Evolutionary conservation across 2,888 invertebrate species (phyloP).

Genomic region (Napeogenes sylphis): DNA sequence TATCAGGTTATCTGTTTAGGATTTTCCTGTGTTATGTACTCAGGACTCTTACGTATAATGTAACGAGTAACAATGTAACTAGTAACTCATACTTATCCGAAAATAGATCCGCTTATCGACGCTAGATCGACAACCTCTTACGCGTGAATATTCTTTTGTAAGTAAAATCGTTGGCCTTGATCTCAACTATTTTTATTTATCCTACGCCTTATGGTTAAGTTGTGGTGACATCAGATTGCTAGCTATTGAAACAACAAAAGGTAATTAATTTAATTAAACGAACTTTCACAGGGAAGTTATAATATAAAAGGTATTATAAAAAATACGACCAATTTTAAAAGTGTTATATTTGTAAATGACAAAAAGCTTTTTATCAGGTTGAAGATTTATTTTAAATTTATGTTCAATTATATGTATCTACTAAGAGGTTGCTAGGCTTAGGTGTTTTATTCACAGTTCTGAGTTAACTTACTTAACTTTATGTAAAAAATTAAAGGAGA

Average conservation of each 20-base stretch:
- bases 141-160: slow-evolving; percentile 33
- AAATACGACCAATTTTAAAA: no score
- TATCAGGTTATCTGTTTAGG: slow-evolving; percentile 9
- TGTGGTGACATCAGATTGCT: slow-evolving; percentile 3
- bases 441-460: neutral
- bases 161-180: slow-evolving; percentile 56
- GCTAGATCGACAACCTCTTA: slow-evolving; percentile 47
- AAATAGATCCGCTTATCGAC: slow-evolving; percentile 57
- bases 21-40: slow-evolving; percentile 34
- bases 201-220: slow-evolving; percentile 15
- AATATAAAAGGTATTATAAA: no score
- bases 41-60: slow-evolving; percentile 30
- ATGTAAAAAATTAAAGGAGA: slow-evolving; percentile 5
- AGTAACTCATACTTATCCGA: slow-evolving; percentile 36
- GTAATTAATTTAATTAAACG: neutral
- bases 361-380: no score
- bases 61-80: slow-evolving; percentile 45
- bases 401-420: neutral
- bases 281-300: no score
- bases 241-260: neutral
- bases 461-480: slow-evolving; percentile 7
- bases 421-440: neutral
- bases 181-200: slow-evolving; percentile 39
- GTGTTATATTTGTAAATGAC: no score
- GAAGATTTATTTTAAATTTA: neutral